Evolutionary conservation across 2,797 vertebrate species (phyloP), one percentile per base, ranked within the genome.

Genomic region (Molossus alvarezi): DNA sequence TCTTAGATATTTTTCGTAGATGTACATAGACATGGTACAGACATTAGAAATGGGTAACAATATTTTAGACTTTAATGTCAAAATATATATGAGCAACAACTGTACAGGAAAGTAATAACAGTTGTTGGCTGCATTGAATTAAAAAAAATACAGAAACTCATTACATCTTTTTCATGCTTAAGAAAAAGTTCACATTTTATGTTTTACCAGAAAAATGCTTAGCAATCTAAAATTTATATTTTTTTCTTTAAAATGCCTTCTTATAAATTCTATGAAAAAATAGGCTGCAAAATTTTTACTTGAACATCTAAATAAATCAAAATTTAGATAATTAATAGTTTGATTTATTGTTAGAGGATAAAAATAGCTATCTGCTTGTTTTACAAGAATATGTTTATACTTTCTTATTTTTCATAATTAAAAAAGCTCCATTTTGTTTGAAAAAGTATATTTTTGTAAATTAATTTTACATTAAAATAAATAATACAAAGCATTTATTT

Each of bases 331-430:
- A 45, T 71, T 58, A 67, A 33, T 67, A 21, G 0, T 58, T 81
- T 58, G 57, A 37, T 67, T 81, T 87, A 33, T 72, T 57, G 3
- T 88, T 85, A n/a, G 29, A 88, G 27, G n/a, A 2, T 69, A 25
- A 33, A 67, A 4, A 0, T 77, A 64, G 53, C 2, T 60, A 20
- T 71, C 14, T 82, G 15, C 33, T 62, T 25, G 29, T 73, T 57
- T 81, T 62, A 57, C 33, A 84, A 51, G 25, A 90, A 73, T 27
- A 48, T 1, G 53, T 14, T 27, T 75, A 45, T 85, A 91, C 21
- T 60, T 67, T 51, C 57, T 88, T 65, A 60, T 73, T 95, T 84
- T 93, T 84, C 77, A 53, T 82, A 53, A 85, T 57, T 62, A 27
- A 72, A 65, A 95, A 89, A 15, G 9, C 5, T n/a, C 11, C 10